These are phyloP conservation scores for Pentalonia nigronervosa DNA, from an alignment of 1,140 invertebrate species.

Conservation along the genomic window DNA sequence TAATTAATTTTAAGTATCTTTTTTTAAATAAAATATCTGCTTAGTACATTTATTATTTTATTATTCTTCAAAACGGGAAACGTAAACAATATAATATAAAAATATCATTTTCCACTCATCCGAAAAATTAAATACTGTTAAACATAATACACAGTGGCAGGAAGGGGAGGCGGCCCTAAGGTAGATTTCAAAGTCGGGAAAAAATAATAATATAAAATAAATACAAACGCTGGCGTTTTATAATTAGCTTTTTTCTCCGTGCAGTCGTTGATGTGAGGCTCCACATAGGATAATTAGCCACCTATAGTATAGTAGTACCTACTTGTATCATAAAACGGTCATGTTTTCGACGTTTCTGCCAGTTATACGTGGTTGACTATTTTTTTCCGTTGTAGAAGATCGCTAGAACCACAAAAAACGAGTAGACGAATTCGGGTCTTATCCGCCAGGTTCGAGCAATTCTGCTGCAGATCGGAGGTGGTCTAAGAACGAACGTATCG, in stretches of 20 bases:
- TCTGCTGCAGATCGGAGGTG: background rate
- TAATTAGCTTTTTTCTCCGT: background rate
- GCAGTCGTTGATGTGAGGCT: background rate
- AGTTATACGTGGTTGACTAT: background rate
- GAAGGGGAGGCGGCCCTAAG: background rate
- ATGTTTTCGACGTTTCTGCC: background rate
- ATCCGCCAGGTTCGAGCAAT: background rate
- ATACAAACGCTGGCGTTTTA: background rate
- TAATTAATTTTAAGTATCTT: too few relatives aligned
- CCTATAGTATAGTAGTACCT: background rate
- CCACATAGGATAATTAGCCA: background rate
- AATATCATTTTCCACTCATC: background rate
- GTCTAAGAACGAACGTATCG: too few relatives aligned
- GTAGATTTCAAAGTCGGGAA: background rate
- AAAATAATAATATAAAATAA: background rate
- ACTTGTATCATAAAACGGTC: background rate
- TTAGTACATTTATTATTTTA: background rate
- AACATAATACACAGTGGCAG: background rate
- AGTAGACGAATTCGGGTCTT: background rate
- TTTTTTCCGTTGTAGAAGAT: too few relatives aligned
- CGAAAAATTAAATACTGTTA: background rate
- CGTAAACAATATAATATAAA: background rate
- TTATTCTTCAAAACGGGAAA: background rate
- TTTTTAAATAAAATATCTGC: background rate
- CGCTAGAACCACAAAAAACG: too few relatives aligned